Percentiles rank a stretch among this genome's conserved stretches.
phyloP scores from a whole-genome alignment of 2,888 invertebrate genomes.

The Cosmorhoe ocellata region DNA sequence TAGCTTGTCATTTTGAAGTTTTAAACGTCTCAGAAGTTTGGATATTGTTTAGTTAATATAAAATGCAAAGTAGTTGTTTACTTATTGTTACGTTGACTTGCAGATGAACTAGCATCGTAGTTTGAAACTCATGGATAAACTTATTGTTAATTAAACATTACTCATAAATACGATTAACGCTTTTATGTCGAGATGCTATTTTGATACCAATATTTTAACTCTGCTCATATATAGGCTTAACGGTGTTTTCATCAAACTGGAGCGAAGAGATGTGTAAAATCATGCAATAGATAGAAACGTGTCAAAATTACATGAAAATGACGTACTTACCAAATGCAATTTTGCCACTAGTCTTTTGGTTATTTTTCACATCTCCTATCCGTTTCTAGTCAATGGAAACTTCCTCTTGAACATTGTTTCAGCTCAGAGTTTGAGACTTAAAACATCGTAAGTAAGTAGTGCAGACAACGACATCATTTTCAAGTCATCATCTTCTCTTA shows the following conservation, averaged over 20 bases:
- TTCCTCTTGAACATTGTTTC: background rate
- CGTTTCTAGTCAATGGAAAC: background rate
- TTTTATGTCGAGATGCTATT: too few relatives aligned
- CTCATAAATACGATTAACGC: background rate
- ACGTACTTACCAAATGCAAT: too few relatives aligned
- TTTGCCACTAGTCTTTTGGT: too few relatives aligned
- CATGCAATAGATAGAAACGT: too few relatives aligned
- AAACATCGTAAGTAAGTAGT: background rate
- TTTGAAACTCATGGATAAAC: constrained; percentile 44
- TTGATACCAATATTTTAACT: too few relatives aligned
- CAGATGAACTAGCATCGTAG: constrained; percentile 5
- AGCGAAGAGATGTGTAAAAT: too few relatives aligned
- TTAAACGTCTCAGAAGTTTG: too few relatives aligned
- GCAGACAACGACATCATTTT: constrained; percentile 30
- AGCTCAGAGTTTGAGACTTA: constrained; percentile 5
- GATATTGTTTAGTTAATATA: too few relatives aligned
- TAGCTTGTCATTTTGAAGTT: too few relatives aligned
- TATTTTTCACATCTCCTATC: background rate
- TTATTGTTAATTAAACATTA: constrained; percentile 23
- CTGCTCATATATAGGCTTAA: too few relatives aligned
- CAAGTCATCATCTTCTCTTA: constrained; percentile 54
- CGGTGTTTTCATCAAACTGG: too few relatives aligned
- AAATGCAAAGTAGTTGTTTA: background rate
- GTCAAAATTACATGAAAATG: too few relatives aligned
- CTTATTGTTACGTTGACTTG: background rate